Evolutionary conservation across 2,888 invertebrate species (phyloP).

Genomic region (Lepidonotus clava): DNA sequence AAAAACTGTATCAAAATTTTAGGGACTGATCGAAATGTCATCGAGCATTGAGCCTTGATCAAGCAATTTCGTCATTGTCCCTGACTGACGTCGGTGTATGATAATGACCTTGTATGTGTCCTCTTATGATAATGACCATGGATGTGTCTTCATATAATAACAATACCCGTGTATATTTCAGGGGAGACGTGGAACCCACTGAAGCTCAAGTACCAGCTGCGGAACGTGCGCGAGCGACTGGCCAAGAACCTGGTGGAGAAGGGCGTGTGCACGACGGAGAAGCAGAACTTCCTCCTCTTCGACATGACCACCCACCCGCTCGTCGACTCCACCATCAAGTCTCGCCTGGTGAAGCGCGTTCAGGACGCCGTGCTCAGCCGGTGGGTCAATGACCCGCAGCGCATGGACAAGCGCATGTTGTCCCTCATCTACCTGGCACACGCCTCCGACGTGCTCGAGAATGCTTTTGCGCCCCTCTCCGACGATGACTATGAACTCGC

Average conservation of each 20-base stretch:
- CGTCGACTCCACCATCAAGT: constrained; percentile 96
- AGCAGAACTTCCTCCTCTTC: constrained; percentile 99
- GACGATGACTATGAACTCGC: constrained; percentile 98
- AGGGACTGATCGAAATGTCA: too few relatives aligned
- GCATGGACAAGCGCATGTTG: constrained; percentile 97
- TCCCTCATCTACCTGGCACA: constrained; percentile 97
- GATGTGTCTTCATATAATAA: too few relatives aligned
- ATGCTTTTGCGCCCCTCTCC: constrained; percentile 98
- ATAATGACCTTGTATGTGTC: too few relatives aligned
- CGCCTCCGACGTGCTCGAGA: constrained; percentile 98
- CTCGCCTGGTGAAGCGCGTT: constrained; percentile 94
- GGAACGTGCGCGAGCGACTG: constrained; percentile 98
- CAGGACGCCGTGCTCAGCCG: constrained; percentile 96
- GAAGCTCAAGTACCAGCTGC: constrained; percentile 97
- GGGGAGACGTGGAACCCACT: constrained; percentile 99
- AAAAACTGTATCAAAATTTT: too few relatives aligned
- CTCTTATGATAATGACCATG: too few relatives aligned
- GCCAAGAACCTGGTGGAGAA: constrained; percentile 99
- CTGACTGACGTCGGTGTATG: too few relatives aligned
- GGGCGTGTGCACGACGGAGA: constrained; percentile 98
- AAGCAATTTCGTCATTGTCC: too few relatives aligned
- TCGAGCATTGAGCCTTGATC: too few relatives aligned
- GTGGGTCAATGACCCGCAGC: constrained; percentile 97
- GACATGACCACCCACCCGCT: constrained; percentile 99
- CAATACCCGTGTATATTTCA: constrained; percentile 75